Percentiles rank a stretch among this genome's conserved stretches.
Evolutionary conservation across 1,140 invertebrate species (phyloP).

Genomic region (Drosophila aff.): DNA sequence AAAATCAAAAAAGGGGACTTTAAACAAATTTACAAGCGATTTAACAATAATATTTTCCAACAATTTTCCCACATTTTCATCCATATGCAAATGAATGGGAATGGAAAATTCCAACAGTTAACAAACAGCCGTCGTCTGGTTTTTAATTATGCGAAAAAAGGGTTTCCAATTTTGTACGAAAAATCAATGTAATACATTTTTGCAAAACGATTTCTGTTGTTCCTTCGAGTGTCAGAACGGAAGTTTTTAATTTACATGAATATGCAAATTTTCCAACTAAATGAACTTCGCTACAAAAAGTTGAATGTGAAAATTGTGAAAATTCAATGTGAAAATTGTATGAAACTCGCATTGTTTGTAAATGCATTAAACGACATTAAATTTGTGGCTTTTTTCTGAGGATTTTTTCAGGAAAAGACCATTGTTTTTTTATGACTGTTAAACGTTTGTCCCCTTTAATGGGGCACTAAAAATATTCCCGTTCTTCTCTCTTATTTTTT

Average conservation of each 20-base stretch:
- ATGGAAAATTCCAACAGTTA: slow-evolving; percentile 61
- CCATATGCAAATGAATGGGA: slow-evolving; percentile 63
- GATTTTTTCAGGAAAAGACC: neutral
- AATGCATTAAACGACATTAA: slow-evolving; percentile 64
- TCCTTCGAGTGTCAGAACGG: slow-evolving; percentile 55
- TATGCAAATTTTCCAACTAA: slow-evolving; percentile 68
- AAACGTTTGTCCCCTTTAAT: slow-evolving; percentile 60
- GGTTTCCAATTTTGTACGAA: slow-evolving; percentile 10
- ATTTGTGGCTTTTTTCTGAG: slow-evolving; percentile 39
- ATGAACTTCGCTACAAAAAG: slow-evolving; percentile 54
- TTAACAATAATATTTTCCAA: slow-evolving; percentile 69
- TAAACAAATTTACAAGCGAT: slow-evolving; percentile 75
- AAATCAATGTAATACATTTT: slow-evolving; percentile 42
- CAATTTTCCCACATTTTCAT: slow-evolving; percentile 12
- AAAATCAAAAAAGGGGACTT: slow-evolving; percentile 36
- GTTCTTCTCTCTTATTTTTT: slow-evolving; percentile 60
- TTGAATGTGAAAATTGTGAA: slow-evolving; percentile 48
- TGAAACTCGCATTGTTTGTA: slow-evolving; percentile 50
- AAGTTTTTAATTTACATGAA: slow-evolving; percentile 79
- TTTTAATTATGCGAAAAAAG: slow-evolving; percentile 72
- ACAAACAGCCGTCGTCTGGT: slow-evolving; percentile 29
- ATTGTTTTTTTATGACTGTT: slow-evolving; percentile 58
- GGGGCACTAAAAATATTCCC: slow-evolving; percentile 50
- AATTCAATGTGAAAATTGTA: slow-evolving; percentile 53
- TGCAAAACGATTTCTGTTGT: slow-evolving; percentile 37